Conservation (phyloP, 2,797 vertebrate species). For the Bucorvus abyssinicus region DNA sequence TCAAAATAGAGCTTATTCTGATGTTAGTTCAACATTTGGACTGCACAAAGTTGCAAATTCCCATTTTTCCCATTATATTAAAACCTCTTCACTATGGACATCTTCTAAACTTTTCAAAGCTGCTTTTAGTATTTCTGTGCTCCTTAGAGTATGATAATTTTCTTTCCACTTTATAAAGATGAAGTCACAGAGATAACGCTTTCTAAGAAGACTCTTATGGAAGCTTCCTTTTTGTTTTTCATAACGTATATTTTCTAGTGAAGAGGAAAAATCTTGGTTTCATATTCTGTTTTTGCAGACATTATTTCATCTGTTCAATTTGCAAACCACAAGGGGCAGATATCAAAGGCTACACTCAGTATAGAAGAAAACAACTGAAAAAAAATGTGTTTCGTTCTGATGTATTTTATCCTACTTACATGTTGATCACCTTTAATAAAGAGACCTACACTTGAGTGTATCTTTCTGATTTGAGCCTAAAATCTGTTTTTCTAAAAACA, state of each 20-base stretch:
- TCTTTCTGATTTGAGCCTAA: background rate
- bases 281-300: background rate
- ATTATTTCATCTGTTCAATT: background rate
- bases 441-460: background rate
- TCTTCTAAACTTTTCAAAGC: background rate
- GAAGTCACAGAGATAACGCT: background rate
- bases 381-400: background rate
- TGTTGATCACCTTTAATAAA: background rate
- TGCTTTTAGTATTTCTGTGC: background rate
- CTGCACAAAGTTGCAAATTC: background rate
- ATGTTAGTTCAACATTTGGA: background rate
- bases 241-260: background rate
- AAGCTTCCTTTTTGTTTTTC: background rate
- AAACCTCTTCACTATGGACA: background rate
- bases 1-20: background rate
- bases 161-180: background rate
- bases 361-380: background rate
- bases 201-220: background rate
- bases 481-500: background rate
- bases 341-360: background rate
- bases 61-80: background rate
- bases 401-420: background rate
- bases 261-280: background rate
- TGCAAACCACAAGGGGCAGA: background rate
- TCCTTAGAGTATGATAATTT: background rate